These are phyloP conservation scores for Erebia palarica DNA, from an alignment of 2,888 invertebrate genomes.

Conservation along the genomic window DNA sequence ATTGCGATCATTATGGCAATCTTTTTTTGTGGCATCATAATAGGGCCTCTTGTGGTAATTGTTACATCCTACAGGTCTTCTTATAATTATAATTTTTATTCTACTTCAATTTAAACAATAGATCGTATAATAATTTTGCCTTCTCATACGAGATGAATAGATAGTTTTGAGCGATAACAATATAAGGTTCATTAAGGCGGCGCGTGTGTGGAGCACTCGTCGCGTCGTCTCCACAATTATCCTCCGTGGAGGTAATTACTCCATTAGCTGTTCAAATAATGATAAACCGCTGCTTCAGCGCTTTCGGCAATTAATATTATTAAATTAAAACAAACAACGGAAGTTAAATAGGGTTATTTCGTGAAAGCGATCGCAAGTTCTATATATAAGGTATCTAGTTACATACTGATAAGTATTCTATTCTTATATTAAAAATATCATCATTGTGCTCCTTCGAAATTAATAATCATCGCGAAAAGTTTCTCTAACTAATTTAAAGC, in stretches of 20 bases:
- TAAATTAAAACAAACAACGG: conserved; percentile 20
- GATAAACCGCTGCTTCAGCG: conserved; percentile 66
- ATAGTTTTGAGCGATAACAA: conserved; percentile 45
- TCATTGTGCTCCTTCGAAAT: too few species aligned
- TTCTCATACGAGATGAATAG: conserved; percentile 15
- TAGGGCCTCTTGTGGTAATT: too few species aligned
- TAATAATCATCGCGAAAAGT: too few species aligned
- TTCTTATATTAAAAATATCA: too few species aligned
- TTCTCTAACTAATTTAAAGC: too few species aligned
- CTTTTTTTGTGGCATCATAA: too few species aligned
- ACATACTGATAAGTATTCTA: too few species aligned
- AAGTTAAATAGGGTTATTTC: not conserved
- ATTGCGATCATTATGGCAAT: too few species aligned
- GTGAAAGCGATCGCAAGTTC: too few species aligned
- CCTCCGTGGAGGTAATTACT: conserved; percentile 67
- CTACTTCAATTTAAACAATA: not conserved
- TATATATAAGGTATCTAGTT: too few species aligned
- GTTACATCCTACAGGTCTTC: too few species aligned
- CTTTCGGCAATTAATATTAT: conserved; percentile 48
- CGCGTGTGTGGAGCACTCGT: conserved; percentile 39
- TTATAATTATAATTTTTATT: not conserved
- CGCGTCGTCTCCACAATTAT: conserved; percentile 53
- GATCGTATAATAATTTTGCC: not conserved
- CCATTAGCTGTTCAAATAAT: conserved; percentile 75
- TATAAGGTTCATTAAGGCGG: conserved; percentile 48